phyloP scores from a whole-genome alignment of 2,797 vertebrate genomes.

The Aulostomus chinensis region DNA sequence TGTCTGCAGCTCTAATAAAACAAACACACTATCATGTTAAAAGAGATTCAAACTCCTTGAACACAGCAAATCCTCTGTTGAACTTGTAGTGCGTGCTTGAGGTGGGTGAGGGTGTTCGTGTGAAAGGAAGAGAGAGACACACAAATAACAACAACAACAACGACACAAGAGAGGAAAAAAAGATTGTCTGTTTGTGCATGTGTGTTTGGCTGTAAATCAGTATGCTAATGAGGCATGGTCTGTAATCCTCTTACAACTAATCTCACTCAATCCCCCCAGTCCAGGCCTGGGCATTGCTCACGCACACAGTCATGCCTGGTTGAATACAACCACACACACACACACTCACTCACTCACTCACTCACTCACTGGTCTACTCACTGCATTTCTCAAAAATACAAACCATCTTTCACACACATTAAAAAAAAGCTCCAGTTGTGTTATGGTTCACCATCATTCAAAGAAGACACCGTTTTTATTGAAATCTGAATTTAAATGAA shows the following conservation, averaged over 20 bases:
- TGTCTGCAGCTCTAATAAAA: too few relatives aligned
- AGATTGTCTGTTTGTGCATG: slow-evolving; percentile 65
- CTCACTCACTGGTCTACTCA: slow-evolving; percentile 11
- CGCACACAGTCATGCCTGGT: slow-evolving; percentile 51
- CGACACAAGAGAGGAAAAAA: slow-evolving; percentile 28
- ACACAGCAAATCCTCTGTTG: slow-evolving; percentile 18
- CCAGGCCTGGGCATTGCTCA: slow-evolving; percentile 68
- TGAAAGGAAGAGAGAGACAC: slow-evolving; percentile 16
- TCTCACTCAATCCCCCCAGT: slow-evolving; percentile 72
- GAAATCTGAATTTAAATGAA: slow-evolving; percentile 8
- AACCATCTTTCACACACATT: slow-evolving; percentile 19
- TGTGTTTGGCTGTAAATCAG: slow-evolving; percentile 77
- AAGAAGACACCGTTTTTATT: neutral
- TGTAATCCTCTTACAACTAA: slow-evolving; percentile 79
- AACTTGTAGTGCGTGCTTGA: slow-evolving; percentile 21
- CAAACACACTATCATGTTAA: too few relatives aligned
- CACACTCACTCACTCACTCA: slow-evolving; percentile 7
- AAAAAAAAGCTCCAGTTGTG: neutral
- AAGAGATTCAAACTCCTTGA: slow-evolving; percentile 15
- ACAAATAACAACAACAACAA: slow-evolving; percentile 27
- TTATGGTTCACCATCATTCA: neutral
- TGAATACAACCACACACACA: slow-evolving; percentile 39
- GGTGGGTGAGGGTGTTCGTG: slow-evolving; percentile 27
- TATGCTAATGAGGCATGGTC: slow-evolving; percentile 81
- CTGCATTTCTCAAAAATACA: slow-evolving; percentile 25